Evolutionary conservation across 2,113 vertebrate genomes (phyloP).

Genomic region (Rhipidura dahli): DNA sequence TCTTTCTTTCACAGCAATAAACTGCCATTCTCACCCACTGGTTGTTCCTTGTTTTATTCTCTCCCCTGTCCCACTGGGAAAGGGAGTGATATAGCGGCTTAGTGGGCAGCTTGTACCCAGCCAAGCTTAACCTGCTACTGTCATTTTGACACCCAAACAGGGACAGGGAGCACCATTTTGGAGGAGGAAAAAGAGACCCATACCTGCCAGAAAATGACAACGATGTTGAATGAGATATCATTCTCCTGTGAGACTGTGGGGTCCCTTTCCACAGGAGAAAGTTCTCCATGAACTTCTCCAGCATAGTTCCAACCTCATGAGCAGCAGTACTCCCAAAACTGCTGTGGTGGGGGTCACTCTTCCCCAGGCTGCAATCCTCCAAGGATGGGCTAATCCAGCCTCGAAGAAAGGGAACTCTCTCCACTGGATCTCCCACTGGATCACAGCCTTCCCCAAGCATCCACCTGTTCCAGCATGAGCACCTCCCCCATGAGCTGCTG

Average conservation of each 20-base stretch:
- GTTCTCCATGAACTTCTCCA: neutral
- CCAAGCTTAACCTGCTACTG: neutral
- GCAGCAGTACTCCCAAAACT: neutral
- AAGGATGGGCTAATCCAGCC: neutral
- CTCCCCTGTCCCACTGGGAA: neutral
- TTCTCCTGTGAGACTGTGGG: neutral
- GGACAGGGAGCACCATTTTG: neutral
- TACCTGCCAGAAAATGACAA: neutral
- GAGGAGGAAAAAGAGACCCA: neutral
- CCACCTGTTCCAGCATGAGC: fast-evolving
- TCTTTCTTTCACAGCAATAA: neutral
- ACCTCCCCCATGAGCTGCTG: fast-evolving
- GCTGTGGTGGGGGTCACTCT: fast-evolving
- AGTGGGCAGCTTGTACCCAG: neutral
- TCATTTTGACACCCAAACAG: neutral
- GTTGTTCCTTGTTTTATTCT: neutral
- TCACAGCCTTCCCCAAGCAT: neutral
- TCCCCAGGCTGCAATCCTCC: neutral
- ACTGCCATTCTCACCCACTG: neutral
- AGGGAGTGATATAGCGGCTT: fast-evolving
- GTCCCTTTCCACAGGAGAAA: neutral
- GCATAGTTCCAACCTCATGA: fast-evolving
- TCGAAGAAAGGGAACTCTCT: neutral
- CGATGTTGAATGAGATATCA: neutral
- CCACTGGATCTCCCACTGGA: neutral